phyloP scores from a whole-genome alignment of 2,888 invertebrate species.

The Alviniconcha strummeri region DNA sequence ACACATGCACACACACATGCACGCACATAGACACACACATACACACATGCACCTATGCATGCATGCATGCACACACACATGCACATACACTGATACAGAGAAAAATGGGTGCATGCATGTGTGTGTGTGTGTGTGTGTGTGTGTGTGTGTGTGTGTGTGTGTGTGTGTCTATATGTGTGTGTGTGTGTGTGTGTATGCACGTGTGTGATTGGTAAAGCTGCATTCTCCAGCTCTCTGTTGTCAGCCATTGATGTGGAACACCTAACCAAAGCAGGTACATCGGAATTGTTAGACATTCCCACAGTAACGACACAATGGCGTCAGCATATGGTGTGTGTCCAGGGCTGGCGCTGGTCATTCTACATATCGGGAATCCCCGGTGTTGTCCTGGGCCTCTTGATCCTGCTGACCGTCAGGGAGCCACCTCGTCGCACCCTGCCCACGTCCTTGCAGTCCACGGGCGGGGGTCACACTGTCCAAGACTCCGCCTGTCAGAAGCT shows the following conservation, averaged over 20 bases:
- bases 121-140: too few relatives aligned
- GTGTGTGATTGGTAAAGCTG: too few relatives aligned
- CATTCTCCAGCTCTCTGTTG: too few relatives aligned
- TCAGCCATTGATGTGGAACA: too few relatives aligned
- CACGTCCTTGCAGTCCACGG: not conserved
- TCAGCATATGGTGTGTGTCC: conserved; percentile 17
- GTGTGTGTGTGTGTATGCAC: too few relatives aligned
- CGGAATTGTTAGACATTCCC: too few relatives aligned
- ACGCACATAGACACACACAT: not conserved
- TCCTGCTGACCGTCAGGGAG: conserved; percentile 70
- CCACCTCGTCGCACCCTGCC: conserved; percentile 54
- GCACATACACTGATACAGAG: not conserved
- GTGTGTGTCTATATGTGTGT: too few relatives aligned
- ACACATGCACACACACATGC: conserved; percentile 1
- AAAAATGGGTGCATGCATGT: not conserved
- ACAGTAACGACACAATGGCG: not conserved
- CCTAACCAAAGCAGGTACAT: too few relatives aligned
- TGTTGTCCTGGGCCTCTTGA: conserved; percentile 66
- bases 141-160: too few relatives aligned
- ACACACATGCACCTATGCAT: not conserved
- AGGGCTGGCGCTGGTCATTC: conserved; percentile 75
- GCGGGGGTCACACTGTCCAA: not conserved
- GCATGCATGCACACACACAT: not conserved
- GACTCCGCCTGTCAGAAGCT: conserved; percentile 29
- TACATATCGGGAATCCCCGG: conserved; percentile 73